A percentile compares a stretch with the other conserved stretches of the same genome.
phyloP scores from a whole-genome alignment of 2,113 vertebrate genomes.

The Nothoprocta perdicaria region DNA sequence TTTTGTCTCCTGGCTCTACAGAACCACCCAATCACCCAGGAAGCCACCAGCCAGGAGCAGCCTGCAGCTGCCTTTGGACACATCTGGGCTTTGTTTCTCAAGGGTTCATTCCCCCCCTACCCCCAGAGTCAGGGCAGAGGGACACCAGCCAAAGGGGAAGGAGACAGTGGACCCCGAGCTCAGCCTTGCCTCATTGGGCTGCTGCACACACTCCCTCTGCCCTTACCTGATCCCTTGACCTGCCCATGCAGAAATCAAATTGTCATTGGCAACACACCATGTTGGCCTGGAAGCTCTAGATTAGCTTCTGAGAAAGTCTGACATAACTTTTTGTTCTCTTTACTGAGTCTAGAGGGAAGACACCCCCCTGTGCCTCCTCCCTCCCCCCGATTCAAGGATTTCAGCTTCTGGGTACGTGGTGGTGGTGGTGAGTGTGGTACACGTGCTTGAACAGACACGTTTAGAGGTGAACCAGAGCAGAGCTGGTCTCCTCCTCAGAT shows the following conservation, averaged over 20 bases:
- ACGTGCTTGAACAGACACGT: background rate
- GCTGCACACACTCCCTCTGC: background rate
- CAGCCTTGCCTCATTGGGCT: conserved; percentile 31
- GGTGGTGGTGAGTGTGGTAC: background rate
- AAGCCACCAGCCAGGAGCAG: background rate
- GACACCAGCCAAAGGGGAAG: background rate
- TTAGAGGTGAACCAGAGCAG: background rate
- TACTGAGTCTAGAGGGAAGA: conserved; percentile 33
- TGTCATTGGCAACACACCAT: conserved; percentile 15
- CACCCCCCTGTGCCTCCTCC: background rate
- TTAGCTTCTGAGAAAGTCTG: conserved; percentile 67
- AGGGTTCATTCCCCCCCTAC: background rate
- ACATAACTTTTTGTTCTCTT: conserved; percentile 11
- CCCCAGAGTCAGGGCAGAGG: background rate
- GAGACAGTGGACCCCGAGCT: background rate
- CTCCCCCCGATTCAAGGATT: conserved; percentile 10
- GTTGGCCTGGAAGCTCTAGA: conserved; percentile 41
- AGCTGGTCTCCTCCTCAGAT: background rate
- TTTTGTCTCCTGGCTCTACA: background rate
- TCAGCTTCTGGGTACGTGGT: background rate
- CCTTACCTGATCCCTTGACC: conserved; percentile 37
- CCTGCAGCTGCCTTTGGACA: background rate
- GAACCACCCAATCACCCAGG: background rate
- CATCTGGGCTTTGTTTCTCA: background rate
- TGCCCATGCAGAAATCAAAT: conserved; percentile 37